phyloP scores from a whole-genome alignment of 2,888 invertebrate species.

The Thecophora atra region DNA sequence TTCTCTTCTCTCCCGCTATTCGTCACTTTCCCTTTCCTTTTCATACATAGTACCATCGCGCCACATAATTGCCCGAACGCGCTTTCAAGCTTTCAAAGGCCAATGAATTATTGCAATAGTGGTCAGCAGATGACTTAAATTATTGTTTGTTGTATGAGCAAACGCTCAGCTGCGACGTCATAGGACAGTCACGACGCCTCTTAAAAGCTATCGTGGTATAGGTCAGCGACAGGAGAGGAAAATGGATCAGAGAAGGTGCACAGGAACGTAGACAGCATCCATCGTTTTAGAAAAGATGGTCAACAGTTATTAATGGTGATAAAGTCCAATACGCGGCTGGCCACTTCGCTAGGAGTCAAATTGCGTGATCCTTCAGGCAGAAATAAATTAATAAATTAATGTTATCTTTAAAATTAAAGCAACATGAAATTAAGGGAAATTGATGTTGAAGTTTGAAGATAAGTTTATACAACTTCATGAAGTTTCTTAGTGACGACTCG shows the following conservation, averaged over 20 bases:
- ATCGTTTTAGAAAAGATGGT: background rate
- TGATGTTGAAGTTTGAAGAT: background rate
- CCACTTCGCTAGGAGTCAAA: background rate
- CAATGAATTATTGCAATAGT: conserved; percentile 33
- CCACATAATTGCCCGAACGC: conserved; percentile 33
- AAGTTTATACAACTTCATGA: conserved; percentile 14
- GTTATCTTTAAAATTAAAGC: too few relatives aligned
- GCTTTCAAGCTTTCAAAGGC: conserved; percentile 33
- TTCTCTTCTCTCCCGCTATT: background rate
- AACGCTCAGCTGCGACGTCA: background rate
- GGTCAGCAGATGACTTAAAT: conserved; percentile 31
- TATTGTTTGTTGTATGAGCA: conserved; percentile 30
- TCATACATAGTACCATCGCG: background rate
- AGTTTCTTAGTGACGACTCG: conserved; percentile 10
- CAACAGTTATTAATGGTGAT: background rate
- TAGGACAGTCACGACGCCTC: background rate
- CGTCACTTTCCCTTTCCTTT: background rate
- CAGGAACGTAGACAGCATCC: background rate
- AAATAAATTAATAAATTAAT: background rate
- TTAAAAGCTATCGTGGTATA: too few relatives aligned
- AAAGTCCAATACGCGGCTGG: background rate
- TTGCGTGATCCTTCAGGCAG: background rate
- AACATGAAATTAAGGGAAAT: conserved; percentile 27
- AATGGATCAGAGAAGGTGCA: background rate
- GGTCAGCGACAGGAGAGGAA: background rate